phyloP scores from a whole-genome alignment of 2,113 vertebrate species.

The Alethe diademata region DNA sequence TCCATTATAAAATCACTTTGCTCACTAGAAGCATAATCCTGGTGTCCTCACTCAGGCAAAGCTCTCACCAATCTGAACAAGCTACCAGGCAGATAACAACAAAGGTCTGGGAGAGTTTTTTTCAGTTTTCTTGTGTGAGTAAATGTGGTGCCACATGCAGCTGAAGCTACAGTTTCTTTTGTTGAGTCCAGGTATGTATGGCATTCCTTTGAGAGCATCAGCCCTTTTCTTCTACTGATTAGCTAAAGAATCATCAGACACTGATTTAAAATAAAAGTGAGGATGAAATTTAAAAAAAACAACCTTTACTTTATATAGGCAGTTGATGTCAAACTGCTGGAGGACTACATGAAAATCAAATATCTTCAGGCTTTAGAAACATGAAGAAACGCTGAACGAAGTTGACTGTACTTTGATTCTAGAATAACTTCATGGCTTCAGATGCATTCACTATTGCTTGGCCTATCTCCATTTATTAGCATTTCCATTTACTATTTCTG shows the following conservation, averaged over 20 bases:
- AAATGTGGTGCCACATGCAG: background rate
- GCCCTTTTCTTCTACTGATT: background rate
- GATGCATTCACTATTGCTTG: background rate
- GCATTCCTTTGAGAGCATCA: background rate
- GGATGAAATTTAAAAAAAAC: background rate
- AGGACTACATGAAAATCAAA: background rate
- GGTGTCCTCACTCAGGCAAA: background rate
- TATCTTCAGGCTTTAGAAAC: background rate
- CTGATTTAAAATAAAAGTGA: background rate
- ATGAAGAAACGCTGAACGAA: background rate
- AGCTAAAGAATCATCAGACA: background rate
- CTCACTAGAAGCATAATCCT: background rate
- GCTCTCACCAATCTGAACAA: background rate
- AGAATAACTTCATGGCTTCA: background rate
- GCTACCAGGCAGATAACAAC: background rate
- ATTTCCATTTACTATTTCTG: background rate
- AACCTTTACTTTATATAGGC: background rate
- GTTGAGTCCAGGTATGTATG: background rate
- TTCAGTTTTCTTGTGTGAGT: background rate
- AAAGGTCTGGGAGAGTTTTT: background rate
- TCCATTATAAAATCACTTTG: conserved; percentile 3
- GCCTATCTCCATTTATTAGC: background rate
- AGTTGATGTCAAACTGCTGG: background rate
- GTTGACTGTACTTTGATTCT: background rate
- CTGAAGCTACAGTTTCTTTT: background rate